Percentiles rank a stretch among this genome's conserved stretches.
Evolutionary conservation across 2,113 vertebrate genomes (phyloP).

Genomic region (Tychaedon coryphoeus): DNA sequence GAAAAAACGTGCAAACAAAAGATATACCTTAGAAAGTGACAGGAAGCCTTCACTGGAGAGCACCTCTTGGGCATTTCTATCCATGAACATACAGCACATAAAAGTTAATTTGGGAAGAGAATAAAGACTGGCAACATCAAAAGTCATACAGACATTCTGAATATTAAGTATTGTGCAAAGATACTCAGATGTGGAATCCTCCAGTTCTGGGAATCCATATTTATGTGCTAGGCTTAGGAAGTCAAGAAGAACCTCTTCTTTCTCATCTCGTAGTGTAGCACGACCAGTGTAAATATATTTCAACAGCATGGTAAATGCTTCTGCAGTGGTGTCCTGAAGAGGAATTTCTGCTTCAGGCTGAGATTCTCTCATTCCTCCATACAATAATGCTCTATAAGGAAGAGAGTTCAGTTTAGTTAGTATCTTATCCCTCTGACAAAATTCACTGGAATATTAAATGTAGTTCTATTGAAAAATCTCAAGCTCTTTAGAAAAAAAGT

Average conservation of each 20-base stretch:
- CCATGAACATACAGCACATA: conserved; percentile 96
- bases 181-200: conserved; percentile 94
- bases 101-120: conserved; percentile 85
- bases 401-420: neutral
- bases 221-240: conserved; percentile 95
- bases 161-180: conserved; percentile 94
- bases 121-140: conserved; percentile 96
- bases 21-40: conserved; percentile 87
- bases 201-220: conserved; percentile 94
- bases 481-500: neutral
- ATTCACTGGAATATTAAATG: neutral
- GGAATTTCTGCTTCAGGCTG: conserved; percentile 93
- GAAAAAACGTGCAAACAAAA: neutral
- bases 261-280: conserved; percentile 89
- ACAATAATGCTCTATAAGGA: conserved; percentile 85
- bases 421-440: neutral
- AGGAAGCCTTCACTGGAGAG: conserved; percentile 91
- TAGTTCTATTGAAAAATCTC: neutral
- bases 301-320: conserved; percentile 95
- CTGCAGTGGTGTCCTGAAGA: conserved; percentile 90
- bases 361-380: conserved; percentile 96
- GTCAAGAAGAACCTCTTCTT: conserved; percentile 93
- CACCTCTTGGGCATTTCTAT: conserved; percentile 91
- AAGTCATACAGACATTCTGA: conserved; percentile 95
- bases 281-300: conserved; percentile 96